Percentiles rank a stretch among this genome's conserved stretches.
These are phyloP conservation scores for Umimayanthus kanabou DNA, from an alignment of 92 coral and sea anemone genomes.

Conservation along the genomic window DNA sequence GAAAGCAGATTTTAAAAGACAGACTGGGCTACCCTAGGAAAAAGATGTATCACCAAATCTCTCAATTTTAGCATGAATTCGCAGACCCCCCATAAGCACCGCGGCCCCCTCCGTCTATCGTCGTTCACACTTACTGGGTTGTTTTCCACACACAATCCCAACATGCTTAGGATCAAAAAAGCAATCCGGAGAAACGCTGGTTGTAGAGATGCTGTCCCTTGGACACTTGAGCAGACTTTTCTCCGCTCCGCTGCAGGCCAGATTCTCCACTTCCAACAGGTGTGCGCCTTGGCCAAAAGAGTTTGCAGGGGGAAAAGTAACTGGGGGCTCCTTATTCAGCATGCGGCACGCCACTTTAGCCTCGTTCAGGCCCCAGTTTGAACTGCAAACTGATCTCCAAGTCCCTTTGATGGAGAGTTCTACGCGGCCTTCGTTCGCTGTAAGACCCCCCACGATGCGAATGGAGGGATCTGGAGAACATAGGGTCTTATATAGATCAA, in stretches of 20 bases:
- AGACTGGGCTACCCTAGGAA: too few relatives aligned
- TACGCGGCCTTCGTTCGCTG: conserved; percentile 12
- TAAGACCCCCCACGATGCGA: conserved; percentile 14
- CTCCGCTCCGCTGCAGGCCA: background rate
- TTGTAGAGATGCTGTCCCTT: background rate
- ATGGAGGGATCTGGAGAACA: background rate
- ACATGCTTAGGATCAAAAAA: conserved; percentile 20
- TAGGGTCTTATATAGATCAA: background rate
- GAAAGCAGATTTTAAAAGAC: too few relatives aligned
- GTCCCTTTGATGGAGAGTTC: background rate
- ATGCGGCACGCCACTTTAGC: conserved; percentile 21
- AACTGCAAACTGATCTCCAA: conserved; percentile 16
- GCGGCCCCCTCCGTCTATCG: background rate
- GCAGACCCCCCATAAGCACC: too few relatives aligned
- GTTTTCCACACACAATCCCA: conserved; percentile 27
- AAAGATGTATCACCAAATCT: too few relatives aligned
- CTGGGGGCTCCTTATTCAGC: conserved; percentile 10
- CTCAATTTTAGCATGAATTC: too few relatives aligned
- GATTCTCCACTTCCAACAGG: background rate
- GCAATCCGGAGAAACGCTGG: background rate
- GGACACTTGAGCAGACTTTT: conserved; percentile 1
- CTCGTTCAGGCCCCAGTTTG: conserved; percentile 19
- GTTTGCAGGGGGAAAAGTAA: background rate
- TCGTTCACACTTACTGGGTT: background rate
- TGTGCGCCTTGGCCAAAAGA: conserved; percentile 7